phyloP scores from a whole-genome alignment of 2,797 vertebrate genomes.

The Anniella stebbinsi region DNA sequence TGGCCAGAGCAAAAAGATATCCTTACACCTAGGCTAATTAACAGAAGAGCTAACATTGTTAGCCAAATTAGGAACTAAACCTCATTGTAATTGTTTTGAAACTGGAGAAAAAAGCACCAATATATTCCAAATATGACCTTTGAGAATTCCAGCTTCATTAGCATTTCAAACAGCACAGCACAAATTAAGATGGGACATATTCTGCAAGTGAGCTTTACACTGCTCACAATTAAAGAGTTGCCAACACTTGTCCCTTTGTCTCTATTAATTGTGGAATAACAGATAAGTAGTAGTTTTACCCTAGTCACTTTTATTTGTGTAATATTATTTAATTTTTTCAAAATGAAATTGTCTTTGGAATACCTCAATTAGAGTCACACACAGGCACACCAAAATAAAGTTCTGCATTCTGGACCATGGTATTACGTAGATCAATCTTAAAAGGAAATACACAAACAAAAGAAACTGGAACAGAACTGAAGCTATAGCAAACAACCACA shows the following conservation, averaged over 20 bases:
- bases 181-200: slow-evolving; percentile 72
- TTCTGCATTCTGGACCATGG: neutral
- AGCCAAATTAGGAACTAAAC: slow-evolving; percentile 73
- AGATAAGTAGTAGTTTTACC: slow-evolving; percentile 60
- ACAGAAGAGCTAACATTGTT: slow-evolving; percentile 67
- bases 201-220: slow-evolving; percentile 61
- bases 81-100: slow-evolving; percentile 77
- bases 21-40: slow-evolving; percentile 70
- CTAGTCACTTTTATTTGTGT: slow-evolving; percentile 10
- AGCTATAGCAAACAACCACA: neutral
- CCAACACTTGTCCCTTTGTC: slow-evolving; percentile 63
- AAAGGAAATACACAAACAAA: neutral
- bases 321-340: slow-evolving; percentile 37
- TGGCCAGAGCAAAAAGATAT: slow-evolving; percentile 65
- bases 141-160: slow-evolving; percentile 81
- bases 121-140: slow-evolving; percentile 80
- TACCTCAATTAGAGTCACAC: neutral
- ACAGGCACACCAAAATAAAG: neutral
- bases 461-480: neutral
- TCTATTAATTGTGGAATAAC: slow-evolving; percentile 59
- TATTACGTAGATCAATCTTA: neutral
- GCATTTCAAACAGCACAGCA: slow-evolving; percentile 76
- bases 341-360: neutral
- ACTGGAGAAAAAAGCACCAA: slow-evolving; percentile 57
- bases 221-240: slow-evolving; percentile 72